Evolutionary conservation across 2,113 vertebrate genomes (phyloP), one percentile per base, ranked within the genome.

Genomic region (Vicugna pacos): DNA sequence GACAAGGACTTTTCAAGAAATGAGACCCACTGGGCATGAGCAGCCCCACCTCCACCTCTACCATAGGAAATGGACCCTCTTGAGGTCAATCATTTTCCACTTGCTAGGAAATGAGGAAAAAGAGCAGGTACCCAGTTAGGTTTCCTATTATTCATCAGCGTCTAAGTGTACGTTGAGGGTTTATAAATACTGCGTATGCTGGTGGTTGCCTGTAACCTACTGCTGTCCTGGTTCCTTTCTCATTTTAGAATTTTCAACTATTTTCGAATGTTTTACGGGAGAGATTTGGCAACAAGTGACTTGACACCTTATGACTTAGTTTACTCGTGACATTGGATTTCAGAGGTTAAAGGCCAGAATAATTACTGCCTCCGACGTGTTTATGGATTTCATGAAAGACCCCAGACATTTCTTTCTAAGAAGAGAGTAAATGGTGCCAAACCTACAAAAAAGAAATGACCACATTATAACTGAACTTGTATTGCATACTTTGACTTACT

Each of bases 321-420:
- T 96, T 82, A 95, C 65, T 91, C 13, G 11, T 82, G 86, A 88
- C 64, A 56, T 69, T 38, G 24, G 50, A 93, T 90, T 91, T 93
- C 88, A 95, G 46, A 96, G 52, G 75, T 96, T 92, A 95, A 87
- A 96, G 48, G 50, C 13, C 62, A 94, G 56, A 93, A 26, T 56
- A 8, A 86, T 85, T 79, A 38, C 83, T 79, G 17, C 46, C 83
- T 96, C 79, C 92, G 56, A 81, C 86, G 26, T 93, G 16, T 89
- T 96, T 89, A 93, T 70, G 32, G 60, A 93, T 93, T 90, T 95
- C 46, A 85, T 89, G 60, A 96, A 95, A 95, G 62, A 2, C 14
- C 13, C 13, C 28, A 84, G 69, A 38, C 13, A 83, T 72, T 93
- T 67, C 60, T 76, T 94, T 80, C 82, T 94, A 80, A 86, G 70